Percentiles rank a stretch among this genome's conserved stretches.
phyloP scores from a whole-genome alignment of 2,888 invertebrate genomes.

The Phymatocera aterrima region DNA sequence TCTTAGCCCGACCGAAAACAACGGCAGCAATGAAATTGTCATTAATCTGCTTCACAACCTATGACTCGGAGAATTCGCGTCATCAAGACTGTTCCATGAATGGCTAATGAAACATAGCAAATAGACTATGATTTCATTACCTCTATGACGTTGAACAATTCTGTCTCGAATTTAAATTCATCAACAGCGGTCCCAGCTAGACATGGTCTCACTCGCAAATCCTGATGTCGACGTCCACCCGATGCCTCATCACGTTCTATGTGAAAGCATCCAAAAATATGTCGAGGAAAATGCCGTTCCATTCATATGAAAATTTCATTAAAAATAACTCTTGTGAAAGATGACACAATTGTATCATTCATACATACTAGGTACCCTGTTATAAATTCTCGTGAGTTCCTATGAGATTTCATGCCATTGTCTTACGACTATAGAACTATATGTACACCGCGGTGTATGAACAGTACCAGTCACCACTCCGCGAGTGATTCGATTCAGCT shows the following conservation, averaged over 20 bases:
- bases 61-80: slow-evolving; percentile 49
- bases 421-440: too few species aligned
- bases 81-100: background rate
- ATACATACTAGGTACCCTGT: too few species aligned
- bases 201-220: slow-evolving; percentile 40
- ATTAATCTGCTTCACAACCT: slow-evolving; percentile 87
- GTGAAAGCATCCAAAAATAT: too few species aligned
- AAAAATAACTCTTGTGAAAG: too few species aligned
- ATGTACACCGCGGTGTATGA: too few species aligned
- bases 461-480: too few species aligned
- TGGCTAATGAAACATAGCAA: background rate
- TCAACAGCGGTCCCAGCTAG: slow-evolving; percentile 9
- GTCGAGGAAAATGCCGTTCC: too few species aligned
- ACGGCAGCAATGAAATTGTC: slow-evolving; percentile 82
- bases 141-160: slow-evolving; percentile 25
- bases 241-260: background rate
- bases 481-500: too few species aligned
- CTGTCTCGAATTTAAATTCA: slow-evolving; percentile 27
- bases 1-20: slow-evolving; percentile 69
- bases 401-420: too few species aligned
- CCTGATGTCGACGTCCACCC: slow-evolving; percentile 6
- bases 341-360: too few species aligned
- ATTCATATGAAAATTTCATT: too few species aligned
- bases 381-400: too few species aligned
- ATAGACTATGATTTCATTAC: background rate